These are phyloP conservation scores for Hycleus cichorii DNA, from an alignment of 1,140 invertebrate species.

Conservation along the genomic window DNA sequence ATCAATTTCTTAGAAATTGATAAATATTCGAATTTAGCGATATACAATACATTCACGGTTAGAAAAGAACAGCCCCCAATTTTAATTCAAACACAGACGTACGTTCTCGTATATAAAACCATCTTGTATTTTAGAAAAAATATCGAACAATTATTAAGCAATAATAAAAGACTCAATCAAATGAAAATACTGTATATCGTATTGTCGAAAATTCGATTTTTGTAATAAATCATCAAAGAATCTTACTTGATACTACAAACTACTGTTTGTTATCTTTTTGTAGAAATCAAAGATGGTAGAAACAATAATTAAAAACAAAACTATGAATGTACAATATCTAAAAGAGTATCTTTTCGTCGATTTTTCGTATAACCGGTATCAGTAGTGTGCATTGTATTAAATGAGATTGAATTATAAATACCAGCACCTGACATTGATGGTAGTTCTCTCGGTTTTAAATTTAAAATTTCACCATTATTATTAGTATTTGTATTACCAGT, in stretches of 20 bases:
- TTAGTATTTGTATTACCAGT: too few species aligned
- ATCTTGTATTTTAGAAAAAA: background rate
- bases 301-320: constrained; percentile 7
- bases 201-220: background rate
- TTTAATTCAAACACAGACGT: too few species aligned
- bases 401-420: constrained; percentile 40
- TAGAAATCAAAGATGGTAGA: too few species aligned
- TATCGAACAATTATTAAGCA: background rate
- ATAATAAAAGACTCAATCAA: background rate
- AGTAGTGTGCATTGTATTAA: constrained; percentile 42
- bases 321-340: constrained; percentile 40
- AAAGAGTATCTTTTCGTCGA: constrained; percentile 34
- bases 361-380: constrained; percentile 29
- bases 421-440: constrained; percentile 37
- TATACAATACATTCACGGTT: background rate
- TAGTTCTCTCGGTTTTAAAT: constrained; percentile 31
- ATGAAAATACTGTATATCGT: background rate
- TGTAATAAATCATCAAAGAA: background rate
- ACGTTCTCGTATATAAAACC: background rate
- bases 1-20: too few species aligned
- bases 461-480: constrained; percentile 22
- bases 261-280: background rate
- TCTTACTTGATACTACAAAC: background rate
- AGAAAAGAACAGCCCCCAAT: background rate
- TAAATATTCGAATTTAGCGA: background rate